Conservation (phyloP, 2,888 invertebrate genomes). For the Asteroscopus sphinx region DNA sequence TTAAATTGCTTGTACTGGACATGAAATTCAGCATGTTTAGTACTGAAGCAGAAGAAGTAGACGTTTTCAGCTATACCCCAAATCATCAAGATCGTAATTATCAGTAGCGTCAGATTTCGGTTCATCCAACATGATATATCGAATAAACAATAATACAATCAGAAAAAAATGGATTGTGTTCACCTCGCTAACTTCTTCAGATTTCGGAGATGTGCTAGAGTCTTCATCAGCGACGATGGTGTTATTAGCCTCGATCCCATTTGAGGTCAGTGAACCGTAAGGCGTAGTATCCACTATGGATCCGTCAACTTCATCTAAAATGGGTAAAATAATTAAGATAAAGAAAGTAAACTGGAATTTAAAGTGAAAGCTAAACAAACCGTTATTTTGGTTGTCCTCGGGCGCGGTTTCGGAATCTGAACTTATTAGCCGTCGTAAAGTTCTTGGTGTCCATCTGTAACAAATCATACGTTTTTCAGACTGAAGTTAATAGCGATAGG, state of each 20-base stretch:
- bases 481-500: no score
- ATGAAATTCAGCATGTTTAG: no score
- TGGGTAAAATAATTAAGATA: not conserved
- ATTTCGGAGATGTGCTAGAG: slow-evolving; percentile 57
- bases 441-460: slow-evolving; percentile 81
- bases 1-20: no score
- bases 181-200: slow-evolving; percentile 74
- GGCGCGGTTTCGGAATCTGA: slow-evolving; percentile 73
- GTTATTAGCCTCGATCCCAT: slow-evolving; percentile 74
- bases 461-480: no score
- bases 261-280: slow-evolving; percentile 75
- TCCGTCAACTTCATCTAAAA: slow-evolving; percentile 64
- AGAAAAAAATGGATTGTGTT: no score
- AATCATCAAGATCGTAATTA: no score
- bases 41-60: no score
- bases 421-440: slow-evolving; percentile 78
- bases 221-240: slow-evolving; percentile 59
- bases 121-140: no score
- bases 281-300: slow-evolving; percentile 66
- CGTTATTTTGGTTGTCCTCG: slow-evolving; percentile 69
- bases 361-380: slow-evolving; percentile 55
- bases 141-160: no score
- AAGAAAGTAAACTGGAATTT: not conserved
- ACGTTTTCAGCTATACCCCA: no score
- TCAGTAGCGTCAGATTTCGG: no score